These are phyloP conservation scores for Biston stratarius DNA, from an alignment of 2,888 invertebrate species.

Conservation along the genomic window DNA sequence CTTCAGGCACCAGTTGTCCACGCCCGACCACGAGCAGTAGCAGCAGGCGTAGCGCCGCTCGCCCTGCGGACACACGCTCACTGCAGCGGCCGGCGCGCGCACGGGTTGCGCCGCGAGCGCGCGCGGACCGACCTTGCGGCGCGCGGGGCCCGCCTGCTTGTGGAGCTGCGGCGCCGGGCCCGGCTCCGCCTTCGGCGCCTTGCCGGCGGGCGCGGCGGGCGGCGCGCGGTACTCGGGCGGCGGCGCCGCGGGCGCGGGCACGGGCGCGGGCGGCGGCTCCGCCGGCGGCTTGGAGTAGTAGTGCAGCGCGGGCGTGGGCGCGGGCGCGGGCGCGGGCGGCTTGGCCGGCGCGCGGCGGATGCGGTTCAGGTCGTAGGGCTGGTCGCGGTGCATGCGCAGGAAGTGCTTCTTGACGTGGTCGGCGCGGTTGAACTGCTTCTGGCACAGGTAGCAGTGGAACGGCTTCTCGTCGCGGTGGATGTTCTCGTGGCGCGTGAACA, in stretches of 20 bases:
- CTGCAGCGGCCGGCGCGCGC: neutral
- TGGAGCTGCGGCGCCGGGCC: slow-evolving; percentile 66
- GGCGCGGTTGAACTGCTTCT: slow-evolving; percentile 96
- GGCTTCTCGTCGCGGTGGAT: slow-evolving; percentile 97
- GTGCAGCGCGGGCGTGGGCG: slow-evolving; percentile 49
- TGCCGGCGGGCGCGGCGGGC: slow-evolving; percentile 56
- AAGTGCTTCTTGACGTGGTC: slow-evolving; percentile 98
- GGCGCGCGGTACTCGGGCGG: slow-evolving; percentile 39
- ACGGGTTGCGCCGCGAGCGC: neutral
- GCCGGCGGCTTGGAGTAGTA: slow-evolving; percentile 73
- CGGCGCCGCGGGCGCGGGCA: slow-evolving; percentile 52
- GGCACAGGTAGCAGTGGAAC: slow-evolving; percentile 96
- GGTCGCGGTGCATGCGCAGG: slow-evolving; percentile 95
- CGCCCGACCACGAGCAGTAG: slow-evolving; percentile 97
- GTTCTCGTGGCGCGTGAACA: slow-evolving; percentile 96
- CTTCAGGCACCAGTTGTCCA: slow-evolving; percentile 97
- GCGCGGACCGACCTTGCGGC: slow-evolving; percentile 50
- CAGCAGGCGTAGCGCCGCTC: slow-evolving; percentile 94
- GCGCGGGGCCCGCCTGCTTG: slow-evolving; percentile 46
- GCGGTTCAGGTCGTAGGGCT: slow-evolving; percentile 94
- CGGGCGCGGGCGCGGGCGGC: slow-evolving; percentile 74
- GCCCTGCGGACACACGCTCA: slow-evolving; percentile 69
- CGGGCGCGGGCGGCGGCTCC: slow-evolving; percentile 77
- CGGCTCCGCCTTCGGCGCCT: slow-evolving; percentile 72
- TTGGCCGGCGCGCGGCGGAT: slow-evolving; percentile 89